Evolutionary conservation across 2,113 vertebrate genomes (phyloP).

Genomic region (Xerus inauris): DNA sequence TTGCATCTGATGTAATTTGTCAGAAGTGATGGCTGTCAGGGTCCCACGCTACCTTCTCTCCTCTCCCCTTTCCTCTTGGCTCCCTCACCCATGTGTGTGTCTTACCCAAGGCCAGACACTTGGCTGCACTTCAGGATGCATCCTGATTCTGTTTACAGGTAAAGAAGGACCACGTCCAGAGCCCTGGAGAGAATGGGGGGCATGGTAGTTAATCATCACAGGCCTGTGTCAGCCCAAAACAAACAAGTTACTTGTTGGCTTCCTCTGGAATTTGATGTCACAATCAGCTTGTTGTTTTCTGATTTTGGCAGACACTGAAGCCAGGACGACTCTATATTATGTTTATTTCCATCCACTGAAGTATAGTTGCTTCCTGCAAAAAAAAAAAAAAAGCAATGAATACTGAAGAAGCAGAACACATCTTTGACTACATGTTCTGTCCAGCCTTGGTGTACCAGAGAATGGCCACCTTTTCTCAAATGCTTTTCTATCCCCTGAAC

Average conservation of each 20-base stretch:
- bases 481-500: background rate
- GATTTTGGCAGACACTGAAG: conserved; percentile 16
- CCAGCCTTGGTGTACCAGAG: background rate
- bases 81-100: background rate
- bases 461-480: background rate
- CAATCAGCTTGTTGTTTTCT: conserved; percentile 60
- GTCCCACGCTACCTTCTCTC: background rate
- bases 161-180: conserved; percentile 60
- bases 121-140: conserved; percentile 65
- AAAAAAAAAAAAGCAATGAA: background rate
- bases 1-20: background rate
- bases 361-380: background rate
- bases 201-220: background rate
- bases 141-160: conserved; percentile 72
- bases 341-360: conserved; percentile 44
- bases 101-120: background rate
- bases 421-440: background rate
- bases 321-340: background rate
- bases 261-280: conserved; percentile 55
- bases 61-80: fast-evolving
- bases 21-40: background rate
- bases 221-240: conserved; percentile 33
- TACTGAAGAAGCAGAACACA: background rate
- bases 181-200: conserved; percentile 16
- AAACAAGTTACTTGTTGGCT: conserved; percentile 41